Evolutionary conservation across 1,140 invertebrate species (phyloP).

Genomic region (Procambarus clarkii): DNA sequence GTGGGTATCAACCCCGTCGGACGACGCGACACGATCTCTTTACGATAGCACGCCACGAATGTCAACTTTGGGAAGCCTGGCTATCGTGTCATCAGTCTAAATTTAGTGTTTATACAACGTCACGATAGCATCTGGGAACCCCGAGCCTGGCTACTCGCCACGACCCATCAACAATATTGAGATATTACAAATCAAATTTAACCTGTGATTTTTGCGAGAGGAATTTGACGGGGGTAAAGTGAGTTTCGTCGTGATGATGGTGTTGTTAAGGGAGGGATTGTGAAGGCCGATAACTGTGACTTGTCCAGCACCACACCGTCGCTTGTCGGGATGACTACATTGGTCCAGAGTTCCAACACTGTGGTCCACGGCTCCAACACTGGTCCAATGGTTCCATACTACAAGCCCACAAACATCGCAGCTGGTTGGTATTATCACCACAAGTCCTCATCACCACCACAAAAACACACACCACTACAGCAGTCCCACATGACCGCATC

Average conservation of each 20-base stretch:
- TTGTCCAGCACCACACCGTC: too few relatives aligned
- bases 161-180: conserved; percentile 24
- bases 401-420: too few relatives aligned
- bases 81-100: conserved; percentile 10
- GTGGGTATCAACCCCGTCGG: background rate
- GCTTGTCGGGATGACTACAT: too few relatives aligned
- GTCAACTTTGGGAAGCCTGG: background rate
- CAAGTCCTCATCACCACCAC: too few relatives aligned
- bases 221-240: conserved; percentile 16
- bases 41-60: background rate
- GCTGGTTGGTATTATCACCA: too few relatives aligned
- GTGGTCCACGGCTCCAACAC: background rate
- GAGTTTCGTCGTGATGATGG: conserved; percentile 15
- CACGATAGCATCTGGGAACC: background rate
- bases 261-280: conserved; percentile 2
- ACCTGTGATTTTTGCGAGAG: conserved; percentile 6
- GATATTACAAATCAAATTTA: conserved; percentile 40
- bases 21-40: background rate
- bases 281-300: too few relatives aligned
- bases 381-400: background rate
- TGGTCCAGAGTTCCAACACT: too few relatives aligned
- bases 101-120: conserved; percentile 17
- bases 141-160: too few relatives aligned
- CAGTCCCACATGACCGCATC: too few relatives aligned
- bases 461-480: too few relatives aligned